Evolutionary conservation across 2,888 invertebrate species (phyloP), one percentile per base, ranked within the genome.

Genomic region (Sarcophaga variegata): DNA sequence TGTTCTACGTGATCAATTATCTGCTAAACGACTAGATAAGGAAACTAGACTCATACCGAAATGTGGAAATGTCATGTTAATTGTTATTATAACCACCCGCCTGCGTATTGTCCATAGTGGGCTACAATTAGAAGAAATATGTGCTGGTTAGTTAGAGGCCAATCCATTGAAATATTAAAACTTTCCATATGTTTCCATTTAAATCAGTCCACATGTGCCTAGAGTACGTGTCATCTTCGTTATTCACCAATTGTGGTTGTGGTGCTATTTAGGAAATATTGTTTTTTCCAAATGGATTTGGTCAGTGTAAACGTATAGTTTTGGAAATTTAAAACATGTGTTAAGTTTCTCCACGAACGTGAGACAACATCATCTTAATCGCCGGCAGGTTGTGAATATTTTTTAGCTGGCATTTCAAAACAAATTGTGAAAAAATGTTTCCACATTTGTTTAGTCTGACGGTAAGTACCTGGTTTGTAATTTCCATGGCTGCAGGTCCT

Each of bases 1-100:
- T 79, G 79, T 71, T 70, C 49, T 47, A 78, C 69, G 69, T 62
- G 59, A 37, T 54, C 45, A 60, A 79, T 45, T 63, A 70, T 70
- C 49, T 22, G 12, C 22, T 20, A 47, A 70, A 70, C 6, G 10
- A 37, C 37, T 37, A 10, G 37, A 10, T 2, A 2, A 37, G 8
- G 37, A 37, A 10, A 37, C 10, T 37, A 37, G 37, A 14, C 59
- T 59, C n/a, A 59, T 70, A n/a, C 37, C 62, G 17, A 69, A 59
- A 78, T 22, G 47, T 62, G 63, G n/a, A 70, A 64, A 54, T 54
- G 25, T 49, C 59, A 79, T 63, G 49, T 70, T 79, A 22, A 62
- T 62, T 70, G 25, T 70, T 70, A 54, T 22, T 70, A 20, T 62
- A 11, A 49, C 20, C 60, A 20, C 37, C 14, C 49, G 25, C 11